Evolutionary conservation across 2,888 invertebrate genomes (phyloP).

Genomic region (Crematogaster levior): DNA sequence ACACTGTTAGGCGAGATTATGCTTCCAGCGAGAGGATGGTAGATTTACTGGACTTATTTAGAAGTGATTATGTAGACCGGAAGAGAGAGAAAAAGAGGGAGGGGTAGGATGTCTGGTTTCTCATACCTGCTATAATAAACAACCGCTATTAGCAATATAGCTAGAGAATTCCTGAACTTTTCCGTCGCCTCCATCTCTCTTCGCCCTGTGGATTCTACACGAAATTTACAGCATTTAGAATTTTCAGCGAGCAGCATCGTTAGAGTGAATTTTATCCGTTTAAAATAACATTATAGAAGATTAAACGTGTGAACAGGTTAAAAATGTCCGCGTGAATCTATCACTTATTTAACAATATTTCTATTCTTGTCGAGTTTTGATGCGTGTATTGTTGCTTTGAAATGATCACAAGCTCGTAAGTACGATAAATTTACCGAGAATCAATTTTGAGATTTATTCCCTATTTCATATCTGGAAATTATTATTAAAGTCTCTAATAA

Average conservation of each 20-base stretch:
- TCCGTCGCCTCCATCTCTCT: not conserved
- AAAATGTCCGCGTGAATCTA: not conserved
- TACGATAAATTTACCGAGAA: not conserved
- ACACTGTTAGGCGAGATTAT: conserved; percentile 48
- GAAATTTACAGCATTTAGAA: not conserved
- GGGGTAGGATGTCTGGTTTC: conserved; percentile 2
- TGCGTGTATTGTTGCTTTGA: not conserved
- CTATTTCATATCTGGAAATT: not conserved
- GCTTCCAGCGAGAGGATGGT: not conserved
- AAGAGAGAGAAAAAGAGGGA: conserved; percentile 5
- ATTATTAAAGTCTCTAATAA: no score
- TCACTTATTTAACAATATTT: not conserved
- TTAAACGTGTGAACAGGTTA: conserved; percentile 1
- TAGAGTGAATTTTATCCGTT: not conserved
- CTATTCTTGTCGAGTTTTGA: not conserved
- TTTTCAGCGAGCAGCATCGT: not conserved
- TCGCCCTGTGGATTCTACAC: not conserved
- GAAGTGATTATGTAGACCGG: conserved; percentile 58
- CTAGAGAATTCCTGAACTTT: conserved; percentile 31
- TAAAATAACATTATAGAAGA: not conserved
- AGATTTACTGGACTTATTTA: conserved; percentile 48
- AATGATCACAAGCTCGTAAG: not conserved
- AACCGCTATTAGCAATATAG: conserved; percentile 27
- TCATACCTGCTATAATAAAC: conserved; percentile 26
- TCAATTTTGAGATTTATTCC: not conserved